A percentile compares a stretch with the other conserved stretches of the same genome.
Conservation (phyloP, 92 coral and sea anemone genomes). For the Porites cylindrica region DNA sequence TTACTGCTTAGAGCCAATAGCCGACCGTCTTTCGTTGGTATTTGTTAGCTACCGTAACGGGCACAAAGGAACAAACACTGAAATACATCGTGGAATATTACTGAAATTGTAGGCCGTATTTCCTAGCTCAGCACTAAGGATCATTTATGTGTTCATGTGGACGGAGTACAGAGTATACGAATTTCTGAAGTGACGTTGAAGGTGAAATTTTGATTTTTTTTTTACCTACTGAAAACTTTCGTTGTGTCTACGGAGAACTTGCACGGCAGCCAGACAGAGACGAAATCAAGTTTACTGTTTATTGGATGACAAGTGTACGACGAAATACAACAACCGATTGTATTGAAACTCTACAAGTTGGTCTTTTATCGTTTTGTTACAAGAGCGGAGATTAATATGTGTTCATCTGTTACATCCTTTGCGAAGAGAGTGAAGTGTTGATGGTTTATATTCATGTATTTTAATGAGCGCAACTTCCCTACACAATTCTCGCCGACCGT, state of each 20-base stretch:
- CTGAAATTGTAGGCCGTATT: conserved; percentile 5
- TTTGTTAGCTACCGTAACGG: conserved; percentile 64
- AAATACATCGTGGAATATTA: conserved; percentile 37
- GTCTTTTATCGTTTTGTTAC: conserved; percentile 1
- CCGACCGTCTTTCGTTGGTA: background rate
- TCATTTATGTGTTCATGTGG: background rate
- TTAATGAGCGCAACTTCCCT: conserved; percentile 29
- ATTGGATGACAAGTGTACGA: background rate
- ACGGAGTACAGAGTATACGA: background rate
- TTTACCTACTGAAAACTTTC: background rate
- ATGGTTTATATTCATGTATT: conserved; percentile 26
- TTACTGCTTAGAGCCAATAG: conserved; percentile 56
- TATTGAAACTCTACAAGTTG: background rate
- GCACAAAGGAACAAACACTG: conserved; percentile 43
- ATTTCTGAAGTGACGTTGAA: no score
- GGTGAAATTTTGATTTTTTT: no score
- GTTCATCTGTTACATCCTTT: conserved; percentile 19
- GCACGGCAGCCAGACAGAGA: background rate
- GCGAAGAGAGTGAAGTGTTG: conserved; percentile 7
- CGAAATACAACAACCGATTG: background rate
- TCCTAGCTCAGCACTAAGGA: background rate
- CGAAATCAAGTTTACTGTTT: conserved; percentile 13
- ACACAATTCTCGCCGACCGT: background rate
- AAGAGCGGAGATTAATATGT: background rate
- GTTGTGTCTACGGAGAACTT: background rate